Conservation (phyloP, 2,113 vertebrate genomes). For the Corynorhinus townsendii region DNA sequence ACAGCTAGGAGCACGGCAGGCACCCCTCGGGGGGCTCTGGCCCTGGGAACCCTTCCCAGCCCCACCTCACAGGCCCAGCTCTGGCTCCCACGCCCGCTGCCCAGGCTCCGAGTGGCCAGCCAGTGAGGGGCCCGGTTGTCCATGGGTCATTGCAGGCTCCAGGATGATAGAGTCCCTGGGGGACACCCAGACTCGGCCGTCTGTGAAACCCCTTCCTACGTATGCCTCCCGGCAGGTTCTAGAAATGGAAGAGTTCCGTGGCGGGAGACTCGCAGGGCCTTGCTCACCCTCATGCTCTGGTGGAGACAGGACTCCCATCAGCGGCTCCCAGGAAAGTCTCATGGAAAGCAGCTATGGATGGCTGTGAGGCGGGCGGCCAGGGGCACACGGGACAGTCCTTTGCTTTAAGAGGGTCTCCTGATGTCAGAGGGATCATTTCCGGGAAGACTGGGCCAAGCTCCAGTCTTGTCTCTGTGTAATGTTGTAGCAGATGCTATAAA, state of each 20-base stretch:
- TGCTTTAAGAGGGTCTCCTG: background rate
- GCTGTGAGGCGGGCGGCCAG: rapidly evolving
- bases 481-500: background rate
- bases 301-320: background rate
- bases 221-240: background rate
- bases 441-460: background rate
- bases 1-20: rapidly evolving
- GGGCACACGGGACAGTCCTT: background rate
- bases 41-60: background rate
- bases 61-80: background rate
- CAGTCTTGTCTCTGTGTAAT: background rate
- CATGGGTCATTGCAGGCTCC: too few species aligned
- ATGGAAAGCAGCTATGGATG: background rate
- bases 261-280: background rate
- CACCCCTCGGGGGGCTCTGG: rapidly evolving
- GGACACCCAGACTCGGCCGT: too few species aligned
- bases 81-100: too few species aligned
- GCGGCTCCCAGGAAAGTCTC: background rate
- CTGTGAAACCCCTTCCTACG: background rate
- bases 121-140: background rate
- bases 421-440: background rate
- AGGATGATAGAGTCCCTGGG: background rate
- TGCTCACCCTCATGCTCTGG: rapidly evolving
- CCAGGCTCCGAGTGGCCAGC: rapidly evolving
- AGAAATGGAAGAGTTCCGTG: rapidly evolving